Percentiles rank a stretch among this genome's conserved stretches.
phyloP scores from a whole-genome alignment of 2,888 invertebrate genomes.

The Phytoseiulus persimilis region DNA sequence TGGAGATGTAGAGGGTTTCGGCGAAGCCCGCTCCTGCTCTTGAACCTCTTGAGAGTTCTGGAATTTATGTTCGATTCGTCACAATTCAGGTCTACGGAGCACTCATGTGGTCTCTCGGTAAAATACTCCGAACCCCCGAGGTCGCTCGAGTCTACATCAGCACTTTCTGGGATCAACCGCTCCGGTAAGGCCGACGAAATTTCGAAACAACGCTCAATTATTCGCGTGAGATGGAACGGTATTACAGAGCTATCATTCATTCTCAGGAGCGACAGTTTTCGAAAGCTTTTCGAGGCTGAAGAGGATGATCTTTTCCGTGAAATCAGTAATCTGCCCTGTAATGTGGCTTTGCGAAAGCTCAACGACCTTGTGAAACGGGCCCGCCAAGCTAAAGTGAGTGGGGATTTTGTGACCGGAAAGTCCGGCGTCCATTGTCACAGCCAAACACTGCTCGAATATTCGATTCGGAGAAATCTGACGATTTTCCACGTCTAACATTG shows the following conservation, averaged over 20 bases:
- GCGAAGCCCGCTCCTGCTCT: too few relatives aligned
- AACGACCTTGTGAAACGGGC: conserved; percentile 97
- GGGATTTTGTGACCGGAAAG: too few relatives aligned
- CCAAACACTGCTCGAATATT: not conserved
- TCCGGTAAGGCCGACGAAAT: conserved; percentile 62
- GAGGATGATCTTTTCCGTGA: conserved; percentile 90
- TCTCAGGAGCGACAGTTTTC: conserved; percentile 52
- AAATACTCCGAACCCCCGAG: conserved; percentile 93
- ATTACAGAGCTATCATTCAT: not conserved
- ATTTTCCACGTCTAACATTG: not conserved
- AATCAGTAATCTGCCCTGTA: conserved; percentile 84
- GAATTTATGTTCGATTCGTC: not conserved
- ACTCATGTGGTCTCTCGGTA: conserved; percentile 99
- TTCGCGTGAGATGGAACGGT: not conserved
- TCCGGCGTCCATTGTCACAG: too few relatives aligned
- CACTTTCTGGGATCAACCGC: conserved; percentile 96
- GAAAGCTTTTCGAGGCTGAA: conserved; percentile 76
- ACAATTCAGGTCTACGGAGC: conserved; percentile 72
- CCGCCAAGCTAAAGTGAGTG: conserved; percentile 79
- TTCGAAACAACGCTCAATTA: not conserved
- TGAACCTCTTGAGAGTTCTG: too few relatives aligned
- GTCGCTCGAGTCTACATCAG: conserved; percentile 96
- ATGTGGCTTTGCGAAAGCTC: conserved; percentile 88
- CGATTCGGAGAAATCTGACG: not conserved
- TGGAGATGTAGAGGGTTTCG: too few relatives aligned